These are phyloP conservation scores for Peribatodes rhomboidaria DNA, from an alignment of 2,888 invertebrate species.

Conservation along the genomic window DNA sequence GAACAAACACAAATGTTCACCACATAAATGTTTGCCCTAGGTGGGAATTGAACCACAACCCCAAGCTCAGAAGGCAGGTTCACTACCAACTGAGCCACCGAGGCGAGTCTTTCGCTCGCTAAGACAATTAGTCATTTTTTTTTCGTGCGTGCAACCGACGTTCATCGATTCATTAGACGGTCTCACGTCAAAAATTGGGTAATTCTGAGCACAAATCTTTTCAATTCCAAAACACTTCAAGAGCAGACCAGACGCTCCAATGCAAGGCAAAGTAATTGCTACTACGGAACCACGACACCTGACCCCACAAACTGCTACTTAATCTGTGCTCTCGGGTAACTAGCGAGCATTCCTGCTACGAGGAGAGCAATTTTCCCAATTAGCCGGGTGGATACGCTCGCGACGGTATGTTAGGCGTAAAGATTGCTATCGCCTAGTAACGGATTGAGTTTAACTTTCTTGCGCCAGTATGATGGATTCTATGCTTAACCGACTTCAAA, in stretches of 20 bases:
- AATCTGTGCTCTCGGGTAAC: conserved; percentile 25
- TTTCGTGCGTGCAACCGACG: no score
- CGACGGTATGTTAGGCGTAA: conserved; percentile 68
- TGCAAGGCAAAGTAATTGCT: conserved; percentile 12
- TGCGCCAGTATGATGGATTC: background rate
- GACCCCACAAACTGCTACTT: conserved; percentile 24
- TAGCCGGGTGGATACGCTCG: conserved; percentile 69
- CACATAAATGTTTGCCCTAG: no score
- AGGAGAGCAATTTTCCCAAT: conserved; percentile 76
- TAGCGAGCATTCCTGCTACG: conserved; percentile 31
- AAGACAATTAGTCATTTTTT: no score
- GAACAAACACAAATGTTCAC: no score
- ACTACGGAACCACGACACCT: conserved; percentile 28
- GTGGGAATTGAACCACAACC: no score
- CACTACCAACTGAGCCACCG: no score
- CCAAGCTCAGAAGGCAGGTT: no score
- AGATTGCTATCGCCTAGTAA: conserved; percentile 63
- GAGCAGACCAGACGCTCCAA: background rate
- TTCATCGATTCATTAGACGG: no score
- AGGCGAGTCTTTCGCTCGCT: no score
- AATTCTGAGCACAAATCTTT: no score
- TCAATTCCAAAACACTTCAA: background rate
- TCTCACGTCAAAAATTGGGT: no score
- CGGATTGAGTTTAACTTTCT: background rate
- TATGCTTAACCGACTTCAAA: background rate